phyloP scores from a whole-genome alignment of 2,113 vertebrate genomes.

The Baryphthengus martii region DNA sequence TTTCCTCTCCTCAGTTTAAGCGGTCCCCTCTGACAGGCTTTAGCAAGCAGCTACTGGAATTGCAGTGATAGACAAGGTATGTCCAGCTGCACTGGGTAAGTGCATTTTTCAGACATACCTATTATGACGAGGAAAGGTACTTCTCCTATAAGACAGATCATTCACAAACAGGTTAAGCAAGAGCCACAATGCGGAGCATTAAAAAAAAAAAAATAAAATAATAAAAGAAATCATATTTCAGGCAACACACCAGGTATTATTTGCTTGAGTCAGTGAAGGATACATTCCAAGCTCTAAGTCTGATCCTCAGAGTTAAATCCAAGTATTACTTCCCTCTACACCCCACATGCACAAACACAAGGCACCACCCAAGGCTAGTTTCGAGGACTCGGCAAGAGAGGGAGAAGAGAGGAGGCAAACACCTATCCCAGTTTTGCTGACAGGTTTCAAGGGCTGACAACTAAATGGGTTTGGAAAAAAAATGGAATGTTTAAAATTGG shows the following conservation, averaged over 20 bases:
- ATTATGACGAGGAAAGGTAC: conserved; percentile 58
- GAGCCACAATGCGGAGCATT: conserved; percentile 39
- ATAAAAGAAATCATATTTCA: not conserved
- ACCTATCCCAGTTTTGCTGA: not conserved
- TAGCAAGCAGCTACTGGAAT: not conserved
- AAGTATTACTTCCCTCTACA: conserved; percentile 22
- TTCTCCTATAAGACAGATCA: conserved; percentile 68
- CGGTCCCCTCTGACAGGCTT: not conserved
- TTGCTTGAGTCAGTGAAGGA: conserved; percentile 27
- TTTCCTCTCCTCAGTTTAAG: not conserved
- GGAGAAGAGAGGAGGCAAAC: conserved; percentile 35
- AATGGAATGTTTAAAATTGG: not conserved
- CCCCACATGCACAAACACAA: conserved; percentile 52
- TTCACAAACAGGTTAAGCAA: conserved; percentile 69
- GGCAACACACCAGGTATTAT: conserved; percentile 30
- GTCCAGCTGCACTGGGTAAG: conserved; percentile 55
- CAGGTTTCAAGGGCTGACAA: not conserved
- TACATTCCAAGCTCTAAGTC: conserved; percentile 31
- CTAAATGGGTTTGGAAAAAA: not conserved
- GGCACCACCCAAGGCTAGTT: conserved; percentile 43
- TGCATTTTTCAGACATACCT: conserved; percentile 58
- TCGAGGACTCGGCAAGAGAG: not conserved
- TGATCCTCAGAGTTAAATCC: conserved; percentile 16
- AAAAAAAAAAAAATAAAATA: not conserved
- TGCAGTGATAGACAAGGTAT: conserved; percentile 28